These are phyloP conservation scores for Anolis sagrei DNA, from an alignment of 2,113 vertebrate genomes.

Conservation along the genomic window DNA sequence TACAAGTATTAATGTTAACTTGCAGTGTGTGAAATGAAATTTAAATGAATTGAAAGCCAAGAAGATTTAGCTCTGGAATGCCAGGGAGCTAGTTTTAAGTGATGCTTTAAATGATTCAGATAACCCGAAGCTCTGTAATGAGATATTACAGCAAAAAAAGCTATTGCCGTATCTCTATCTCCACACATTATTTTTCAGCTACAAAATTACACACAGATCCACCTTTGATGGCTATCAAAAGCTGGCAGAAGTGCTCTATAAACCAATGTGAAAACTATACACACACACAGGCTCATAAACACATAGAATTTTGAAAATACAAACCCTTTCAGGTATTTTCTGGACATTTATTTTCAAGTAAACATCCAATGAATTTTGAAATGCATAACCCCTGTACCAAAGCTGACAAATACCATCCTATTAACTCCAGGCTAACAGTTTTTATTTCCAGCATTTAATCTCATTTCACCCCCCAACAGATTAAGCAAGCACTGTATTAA, in stretches of 20 bases:
- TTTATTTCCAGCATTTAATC: constrained; percentile 69
- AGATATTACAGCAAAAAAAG: constrained; percentile 35
- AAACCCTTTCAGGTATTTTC: constrained; percentile 29
- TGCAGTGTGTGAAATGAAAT: constrained; percentile 64
- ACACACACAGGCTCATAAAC: too few relatives aligned
- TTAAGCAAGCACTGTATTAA: constrained; percentile 62
- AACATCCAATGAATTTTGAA: constrained; percentile 66
- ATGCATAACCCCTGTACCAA: constrained; percentile 52
- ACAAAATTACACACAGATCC: constrained; percentile 68
- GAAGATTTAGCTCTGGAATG: constrained; percentile 50
- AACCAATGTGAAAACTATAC: constrained; percentile 49
- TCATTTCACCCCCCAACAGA: constrained; percentile 58
- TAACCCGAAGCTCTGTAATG: constrained; percentile 62
- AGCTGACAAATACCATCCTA: constrained; percentile 69
- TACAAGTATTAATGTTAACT: constrained; percentile 55
- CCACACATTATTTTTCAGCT: constrained; percentile 60
- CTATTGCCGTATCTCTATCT: constrained; percentile 53
- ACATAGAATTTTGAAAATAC: neutral
- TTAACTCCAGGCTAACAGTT: constrained; percentile 67
- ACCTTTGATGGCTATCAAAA: constrained; percentile 59
- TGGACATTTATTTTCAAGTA: constrained; percentile 64
- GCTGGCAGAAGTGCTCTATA: constrained; percentile 56
- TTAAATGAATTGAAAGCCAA: constrained; percentile 60
- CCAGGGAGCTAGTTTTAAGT: constrained; percentile 62
- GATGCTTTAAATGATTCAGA: constrained; percentile 63